Evolutionary conservation across 2,888 invertebrate genomes (phyloP).

Genomic region (Megamerina dolium): DNA sequence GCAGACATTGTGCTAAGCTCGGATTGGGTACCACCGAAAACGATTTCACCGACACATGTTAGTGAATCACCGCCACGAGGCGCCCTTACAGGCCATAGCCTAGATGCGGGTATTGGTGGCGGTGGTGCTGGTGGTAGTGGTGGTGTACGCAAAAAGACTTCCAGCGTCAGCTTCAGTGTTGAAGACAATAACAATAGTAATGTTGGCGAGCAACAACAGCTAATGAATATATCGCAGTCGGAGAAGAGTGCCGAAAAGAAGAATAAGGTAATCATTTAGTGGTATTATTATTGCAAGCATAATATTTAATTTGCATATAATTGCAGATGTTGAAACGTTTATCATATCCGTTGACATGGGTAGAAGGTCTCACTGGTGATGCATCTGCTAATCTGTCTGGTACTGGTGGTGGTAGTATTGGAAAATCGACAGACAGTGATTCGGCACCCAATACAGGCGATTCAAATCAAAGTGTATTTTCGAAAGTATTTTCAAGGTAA

Average conservation of each 20-base stretch:
- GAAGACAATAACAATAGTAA: constrained; percentile 56
- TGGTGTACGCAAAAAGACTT: constrained; percentile 62
- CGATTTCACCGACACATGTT: constrained; percentile 66
- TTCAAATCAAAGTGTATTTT: constrained; percentile 70
- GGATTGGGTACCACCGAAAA: constrained; percentile 82
- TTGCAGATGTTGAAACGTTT: constrained; percentile 85
- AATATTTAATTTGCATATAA: constrained; percentile 22
- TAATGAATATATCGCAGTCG: constrained; percentile 24
- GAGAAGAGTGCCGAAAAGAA: constrained; percentile 55
- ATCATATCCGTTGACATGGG: constrained; percentile 87
- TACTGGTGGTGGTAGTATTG: constrained; percentile 51
- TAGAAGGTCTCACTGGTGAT: constrained; percentile 80
- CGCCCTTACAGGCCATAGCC: constrained; percentile 35
- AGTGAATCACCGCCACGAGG: constrained; percentile 52
- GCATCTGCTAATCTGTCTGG: constrained; percentile 50
- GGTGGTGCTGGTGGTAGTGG: constrained; percentile 52
- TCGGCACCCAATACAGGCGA: constrained; percentile 52
- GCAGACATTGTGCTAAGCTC: constrained; percentile 82
- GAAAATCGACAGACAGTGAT: constrained; percentile 43
- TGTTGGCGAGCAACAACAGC: constrained; percentile 23
- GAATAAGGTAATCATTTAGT: constrained; percentile 65
- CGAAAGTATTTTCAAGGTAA: constrained; percentile 87
- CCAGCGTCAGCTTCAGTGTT: constrained; percentile 67
- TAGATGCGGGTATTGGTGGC: constrained; percentile 40
- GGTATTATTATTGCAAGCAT: neutral